Percentiles rank a stretch among this genome's conserved stretches.
phyloP scores from a whole-genome alignment of 2,797 vertebrate genomes.

The Gambelia wislizenii region DNA sequence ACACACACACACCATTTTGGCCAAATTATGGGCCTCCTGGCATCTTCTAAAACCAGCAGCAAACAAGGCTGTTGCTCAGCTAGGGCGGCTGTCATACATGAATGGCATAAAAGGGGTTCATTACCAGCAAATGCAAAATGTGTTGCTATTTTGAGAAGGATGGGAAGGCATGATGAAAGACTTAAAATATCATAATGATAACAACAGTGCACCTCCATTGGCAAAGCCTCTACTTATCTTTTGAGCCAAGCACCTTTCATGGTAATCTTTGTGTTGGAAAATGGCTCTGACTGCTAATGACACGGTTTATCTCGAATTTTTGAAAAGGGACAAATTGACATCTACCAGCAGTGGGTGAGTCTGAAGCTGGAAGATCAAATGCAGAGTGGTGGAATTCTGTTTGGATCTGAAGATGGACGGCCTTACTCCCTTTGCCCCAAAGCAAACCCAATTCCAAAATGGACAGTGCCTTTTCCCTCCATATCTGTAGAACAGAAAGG shows the following conservation, averaged over 20 bases:
- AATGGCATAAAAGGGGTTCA: neutral
- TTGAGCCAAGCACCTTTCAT: neutral
- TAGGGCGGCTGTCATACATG: neutral
- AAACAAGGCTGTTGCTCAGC: too few species aligned
- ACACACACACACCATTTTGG: too few species aligned
- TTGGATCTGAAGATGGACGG: too few species aligned
- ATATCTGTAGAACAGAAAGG: neutral
- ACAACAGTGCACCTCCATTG: neutral
- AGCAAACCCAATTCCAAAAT: fast-evolving
- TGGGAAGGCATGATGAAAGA: neutral
- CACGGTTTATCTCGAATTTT: neutral
- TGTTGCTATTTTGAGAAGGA: neutral
- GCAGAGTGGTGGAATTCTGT: neutral
- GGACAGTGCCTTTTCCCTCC: fast-evolving
- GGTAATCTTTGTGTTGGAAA: neutral
- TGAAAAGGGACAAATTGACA: neutral
- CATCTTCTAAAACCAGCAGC: too few species aligned
- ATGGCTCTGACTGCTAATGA: neutral
- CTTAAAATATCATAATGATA: neutral
- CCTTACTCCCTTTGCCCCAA: neutral
- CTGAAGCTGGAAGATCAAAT: neutral
- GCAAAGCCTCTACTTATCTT: neutral
- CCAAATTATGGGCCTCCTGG: too few species aligned
- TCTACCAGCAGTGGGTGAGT: neutral
- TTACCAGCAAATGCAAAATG: neutral